Evolutionary conservation across 2,113 vertebrate species (phyloP).

Genomic region (Psilopogon haemacephalus): DNA sequence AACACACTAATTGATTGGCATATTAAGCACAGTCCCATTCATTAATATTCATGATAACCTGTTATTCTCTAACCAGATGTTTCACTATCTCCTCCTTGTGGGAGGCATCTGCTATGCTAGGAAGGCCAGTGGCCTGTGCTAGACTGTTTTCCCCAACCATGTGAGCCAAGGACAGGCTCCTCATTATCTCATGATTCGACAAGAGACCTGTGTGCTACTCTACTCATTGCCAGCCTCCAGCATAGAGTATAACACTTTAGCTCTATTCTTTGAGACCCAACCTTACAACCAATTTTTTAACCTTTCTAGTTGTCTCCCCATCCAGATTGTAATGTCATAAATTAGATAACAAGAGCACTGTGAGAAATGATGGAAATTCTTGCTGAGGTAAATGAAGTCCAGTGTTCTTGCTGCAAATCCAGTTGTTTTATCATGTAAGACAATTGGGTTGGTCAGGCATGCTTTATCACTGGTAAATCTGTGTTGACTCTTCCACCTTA

Average conservation of each 20-base stretch:
- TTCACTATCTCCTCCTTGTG: too few species aligned
- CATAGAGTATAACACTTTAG: background rate
- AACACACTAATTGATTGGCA: too few species aligned
- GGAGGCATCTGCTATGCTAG: too few species aligned
- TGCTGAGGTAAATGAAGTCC: background rate
- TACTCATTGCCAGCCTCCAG: background rate
- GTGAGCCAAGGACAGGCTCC: too few species aligned
- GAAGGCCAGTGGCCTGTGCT: too few species aligned
- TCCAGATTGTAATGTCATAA: background rate
- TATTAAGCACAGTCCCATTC: too few species aligned
- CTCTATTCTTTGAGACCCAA: accelerated
- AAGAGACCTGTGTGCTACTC: background rate
- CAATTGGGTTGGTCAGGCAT: background rate
- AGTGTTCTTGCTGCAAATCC: background rate
- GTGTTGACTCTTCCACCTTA: background rate
- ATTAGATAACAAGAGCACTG: background rate
- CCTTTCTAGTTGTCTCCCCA: background rate
- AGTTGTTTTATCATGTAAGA: background rate
- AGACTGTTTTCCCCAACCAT: too few species aligned
- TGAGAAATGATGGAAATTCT: background rate
- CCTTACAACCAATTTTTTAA: background rate
- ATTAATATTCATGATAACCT: too few species aligned
- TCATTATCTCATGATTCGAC: too few species aligned
- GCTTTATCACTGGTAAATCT: too few species aligned
- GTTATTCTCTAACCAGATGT: too few species aligned